Evolutionary conservation across 1,140 invertebrate genomes (phyloP), one percentile per base, ranked within the genome.

Genomic region (Temnothorax longispinosus): DNA sequence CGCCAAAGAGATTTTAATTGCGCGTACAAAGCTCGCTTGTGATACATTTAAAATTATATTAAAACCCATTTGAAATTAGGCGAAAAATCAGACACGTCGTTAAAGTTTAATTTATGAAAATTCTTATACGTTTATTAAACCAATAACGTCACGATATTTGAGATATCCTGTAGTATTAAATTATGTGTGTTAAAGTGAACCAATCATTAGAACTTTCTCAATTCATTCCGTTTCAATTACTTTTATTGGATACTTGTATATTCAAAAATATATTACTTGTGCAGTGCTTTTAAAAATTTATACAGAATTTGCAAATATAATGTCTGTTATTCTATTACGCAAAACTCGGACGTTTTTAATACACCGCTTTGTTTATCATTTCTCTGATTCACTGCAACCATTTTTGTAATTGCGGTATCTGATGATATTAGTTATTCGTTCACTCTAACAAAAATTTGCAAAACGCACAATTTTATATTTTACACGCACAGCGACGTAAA

Each of bases 401-500:
- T 72, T 82, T 74, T 75, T 60, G 13, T 54, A 74, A 35, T 75
- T 56, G 54, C 41, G 27, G 10, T 47, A 15, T 41, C 38, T 75
- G 27, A 74, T 38, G 27, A 74, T 38, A n/a, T n/a, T n/a, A 54
- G 18, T 75, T 21, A 58, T 81, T 27, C 35, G 18, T 65, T 64
- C 67, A 38, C 56, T 71, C 10, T 52, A 6, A 58, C 15, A 15
- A 44, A 54, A 56, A 58, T 44, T 38, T 56, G 11, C 18, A 13
- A 44, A 54, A 3, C 35, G n/a, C 4, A 47, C 7, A 77, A 44
- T 44, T 76, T 67, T 54, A 78, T 38, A 81, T 81, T 81, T 56
- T 8, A 58, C 35, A 5, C 1, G 21, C 21, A 10, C 27, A n/a
- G 13, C 7, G 21, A 41, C 3, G 38, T 44, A 41, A 69, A n/a